Conservation (phyloP, 2,797 vertebrate genomes). For the Falco concolor region DNA sequence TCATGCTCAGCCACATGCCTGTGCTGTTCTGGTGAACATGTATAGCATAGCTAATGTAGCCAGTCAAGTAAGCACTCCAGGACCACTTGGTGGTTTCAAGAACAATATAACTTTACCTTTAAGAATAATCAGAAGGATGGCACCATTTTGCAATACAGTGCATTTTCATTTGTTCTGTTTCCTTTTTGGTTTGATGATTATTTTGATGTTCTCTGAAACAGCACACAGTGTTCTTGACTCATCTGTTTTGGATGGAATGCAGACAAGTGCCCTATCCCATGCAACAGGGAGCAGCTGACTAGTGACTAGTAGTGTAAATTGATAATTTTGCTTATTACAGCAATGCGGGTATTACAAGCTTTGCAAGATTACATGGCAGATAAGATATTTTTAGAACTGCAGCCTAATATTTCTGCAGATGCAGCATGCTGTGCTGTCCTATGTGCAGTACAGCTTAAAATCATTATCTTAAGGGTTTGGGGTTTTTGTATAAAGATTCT, state of each 20-base stretch:
- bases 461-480: background rate
- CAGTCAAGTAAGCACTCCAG: background rate
- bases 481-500: background rate
- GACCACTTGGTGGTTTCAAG: background rate
- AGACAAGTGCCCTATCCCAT: background rate
- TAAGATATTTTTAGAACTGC: background rate
- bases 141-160: background rate
- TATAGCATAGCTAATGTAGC: background rate
- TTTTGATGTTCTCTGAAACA: background rate
- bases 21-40: background rate
- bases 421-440: background rate
- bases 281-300: background rate
- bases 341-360: background rate
- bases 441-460: background rate
- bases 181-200: background rate
- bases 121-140: background rate
- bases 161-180: slow-evolving; percentile 22
- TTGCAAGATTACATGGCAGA: background rate
- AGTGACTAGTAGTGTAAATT: background rate
- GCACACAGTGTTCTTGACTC: background rate
- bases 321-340: background rate
- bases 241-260: background rate
- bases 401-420: background rate
- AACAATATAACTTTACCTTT: background rate
- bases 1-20: background rate